phyloP scores from a whole-genome alignment of 1,140 invertebrate genomes.

The Aphaenogaster rudis region DNA sequence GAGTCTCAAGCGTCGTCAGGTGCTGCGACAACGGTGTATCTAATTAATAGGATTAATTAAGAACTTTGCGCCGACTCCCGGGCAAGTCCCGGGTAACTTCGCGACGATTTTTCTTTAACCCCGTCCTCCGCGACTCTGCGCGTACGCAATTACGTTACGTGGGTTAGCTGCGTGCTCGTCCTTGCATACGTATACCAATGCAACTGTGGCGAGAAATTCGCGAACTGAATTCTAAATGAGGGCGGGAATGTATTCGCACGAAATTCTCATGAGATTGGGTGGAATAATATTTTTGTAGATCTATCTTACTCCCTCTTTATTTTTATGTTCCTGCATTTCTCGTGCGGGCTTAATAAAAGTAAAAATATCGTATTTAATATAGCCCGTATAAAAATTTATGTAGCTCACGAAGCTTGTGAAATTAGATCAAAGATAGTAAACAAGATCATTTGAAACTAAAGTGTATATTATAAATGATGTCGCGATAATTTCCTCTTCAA shows the following conservation, averaged over 20 bases:
- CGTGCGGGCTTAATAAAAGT: background rate
- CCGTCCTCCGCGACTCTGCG: conserved; percentile 23
- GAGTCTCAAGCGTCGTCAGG: conserved; percentile 64
- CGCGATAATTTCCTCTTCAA: conserved; percentile 7
- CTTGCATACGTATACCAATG: conserved; percentile 37
- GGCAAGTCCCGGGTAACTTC: conserved; percentile 61
- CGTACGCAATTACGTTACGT: conserved; percentile 55
- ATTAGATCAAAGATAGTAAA: background rate
- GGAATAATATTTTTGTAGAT: conserved; percentile 31
- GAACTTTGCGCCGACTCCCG: conserved; percentile 69
- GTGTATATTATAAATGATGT: background rate
- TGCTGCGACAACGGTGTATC: conserved; percentile 72
- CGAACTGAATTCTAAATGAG: conserved; percentile 40
- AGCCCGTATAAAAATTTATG: background rate
- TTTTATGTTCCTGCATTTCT: background rate
- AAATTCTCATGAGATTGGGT: conserved; percentile 32
- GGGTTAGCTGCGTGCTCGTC: conserved; percentile 51
- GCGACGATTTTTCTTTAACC: conserved; percentile 68
- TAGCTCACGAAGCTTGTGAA: background rate
- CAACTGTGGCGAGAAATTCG: background rate
- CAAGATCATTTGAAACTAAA: background rate
- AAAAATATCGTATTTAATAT: background rate
- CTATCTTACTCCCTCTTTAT: background rate
- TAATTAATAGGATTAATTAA: conserved; percentile 82
- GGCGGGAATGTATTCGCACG: background rate